Conservation (phyloP, 2,113 vertebrate genomes). For the Acinonyx jubatus region DNA sequence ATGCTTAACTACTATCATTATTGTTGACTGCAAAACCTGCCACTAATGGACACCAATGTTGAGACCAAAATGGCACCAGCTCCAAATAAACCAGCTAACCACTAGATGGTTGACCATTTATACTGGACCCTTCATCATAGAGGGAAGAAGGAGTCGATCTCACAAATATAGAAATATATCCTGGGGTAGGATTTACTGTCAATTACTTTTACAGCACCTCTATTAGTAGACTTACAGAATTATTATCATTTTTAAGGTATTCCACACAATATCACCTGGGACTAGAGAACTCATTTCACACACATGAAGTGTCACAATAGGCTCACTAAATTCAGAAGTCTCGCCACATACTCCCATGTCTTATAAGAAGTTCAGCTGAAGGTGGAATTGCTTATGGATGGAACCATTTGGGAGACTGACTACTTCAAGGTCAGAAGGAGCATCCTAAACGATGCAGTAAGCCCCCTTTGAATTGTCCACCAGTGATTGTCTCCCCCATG, state of each 20-base stretch:
- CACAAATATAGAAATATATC: neutral
- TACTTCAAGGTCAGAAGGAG: neutral
- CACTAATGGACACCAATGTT: neutral
- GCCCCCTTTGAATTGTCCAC: neutral
- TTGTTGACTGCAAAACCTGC: neutral
- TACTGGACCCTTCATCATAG: neutral
- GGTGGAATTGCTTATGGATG: neutral
- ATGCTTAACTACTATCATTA: neutral
- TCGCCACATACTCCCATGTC: neutral
- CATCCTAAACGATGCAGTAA: neutral
- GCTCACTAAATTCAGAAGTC: neutral
- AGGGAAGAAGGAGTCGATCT: neutral
- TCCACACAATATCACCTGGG: neutral
- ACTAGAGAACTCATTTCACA: neutral
- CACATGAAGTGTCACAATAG: neutral
- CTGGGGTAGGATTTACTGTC: neutral
- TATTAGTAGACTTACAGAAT: neutral
- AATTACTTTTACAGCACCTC: neutral
- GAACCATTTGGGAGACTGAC: neutral
- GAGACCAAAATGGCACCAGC: neutral
- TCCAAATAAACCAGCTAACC: neutral
- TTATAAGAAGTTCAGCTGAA: neutral
- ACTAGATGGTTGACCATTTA: neutral
- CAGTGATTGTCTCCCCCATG: neutral
- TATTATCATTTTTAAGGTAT: neutral